phyloP scores from a whole-genome alignment of 2,113 vertebrate genomes.

The Sinocyclocheilus anshuiensis region DNA sequence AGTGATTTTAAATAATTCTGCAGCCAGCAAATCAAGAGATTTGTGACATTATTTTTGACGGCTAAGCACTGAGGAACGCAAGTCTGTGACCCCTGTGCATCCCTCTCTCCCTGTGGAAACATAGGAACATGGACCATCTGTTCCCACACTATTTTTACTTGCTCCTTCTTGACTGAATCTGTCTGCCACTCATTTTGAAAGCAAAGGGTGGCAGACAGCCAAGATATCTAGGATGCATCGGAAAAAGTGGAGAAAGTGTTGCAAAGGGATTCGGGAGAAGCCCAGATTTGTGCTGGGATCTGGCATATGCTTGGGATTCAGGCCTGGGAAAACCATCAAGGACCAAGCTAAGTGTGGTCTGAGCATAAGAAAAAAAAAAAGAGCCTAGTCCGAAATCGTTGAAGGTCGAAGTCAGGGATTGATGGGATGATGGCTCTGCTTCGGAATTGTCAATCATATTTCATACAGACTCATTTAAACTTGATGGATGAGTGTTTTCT shows the following conservation, averaged over 20 bases:
- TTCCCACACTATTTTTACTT: slow-evolving; percentile 68
- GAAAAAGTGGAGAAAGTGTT: slow-evolving; percentile 60
- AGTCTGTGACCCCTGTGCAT: slow-evolving; percentile 56
- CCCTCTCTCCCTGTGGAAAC: slow-evolving; percentile 55
- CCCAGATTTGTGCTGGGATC: slow-evolving; percentile 62
- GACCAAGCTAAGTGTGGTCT: slow-evolving; percentile 66
- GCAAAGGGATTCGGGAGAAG: slow-evolving; percentile 57
- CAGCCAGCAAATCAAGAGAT: slow-evolving; percentile 13
- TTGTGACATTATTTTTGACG: slow-evolving; percentile 50
- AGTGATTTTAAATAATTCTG: slow-evolving; percentile 33
- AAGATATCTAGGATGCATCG: slow-evolving; percentile 66
- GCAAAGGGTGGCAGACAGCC: slow-evolving; percentile 61
- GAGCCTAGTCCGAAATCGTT: background rate
- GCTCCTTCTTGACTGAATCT: slow-evolving; percentile 48
- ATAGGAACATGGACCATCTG: slow-evolving; percentile 60
- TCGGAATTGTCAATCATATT: slow-evolving; percentile 7
- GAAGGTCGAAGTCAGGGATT: slow-evolving; percentile 55
- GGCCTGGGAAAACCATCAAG: slow-evolving; percentile 74
- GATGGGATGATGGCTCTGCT: background rate
- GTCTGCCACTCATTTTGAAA: slow-evolving; percentile 59
- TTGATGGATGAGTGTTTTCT: background rate
- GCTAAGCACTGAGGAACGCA: slow-evolving; percentile 21
- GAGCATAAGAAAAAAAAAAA: background rate
- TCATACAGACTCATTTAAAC: background rate
- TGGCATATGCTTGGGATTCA: slow-evolving; percentile 50